A percentile compares a stretch with the other conserved stretches of the same genome.
phyloP scores from a whole-genome alignment of 1,140 invertebrate species.

The Scylla paramamosain region DNA sequence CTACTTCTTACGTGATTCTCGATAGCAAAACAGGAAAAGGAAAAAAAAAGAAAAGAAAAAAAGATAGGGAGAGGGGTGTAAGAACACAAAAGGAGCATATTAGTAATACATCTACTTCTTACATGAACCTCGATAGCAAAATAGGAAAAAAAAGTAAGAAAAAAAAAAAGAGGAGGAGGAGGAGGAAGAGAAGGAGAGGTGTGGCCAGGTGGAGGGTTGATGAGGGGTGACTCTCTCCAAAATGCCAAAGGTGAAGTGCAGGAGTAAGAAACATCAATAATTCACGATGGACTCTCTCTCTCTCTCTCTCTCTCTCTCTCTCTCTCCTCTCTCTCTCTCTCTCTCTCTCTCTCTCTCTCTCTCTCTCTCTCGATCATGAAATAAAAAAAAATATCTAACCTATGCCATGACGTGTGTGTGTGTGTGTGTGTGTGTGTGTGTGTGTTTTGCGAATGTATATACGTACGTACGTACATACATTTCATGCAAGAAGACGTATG shows the following conservation, averaged over 20 bases:
- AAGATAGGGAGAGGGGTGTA: background rate
- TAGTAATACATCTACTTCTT: too few species aligned
- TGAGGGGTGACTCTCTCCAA: background rate
- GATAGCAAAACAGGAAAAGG: background rate
- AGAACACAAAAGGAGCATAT: too few species aligned
- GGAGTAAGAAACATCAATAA: constrained; percentile 23
- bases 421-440: too few species aligned
- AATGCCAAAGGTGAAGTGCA: background rate
- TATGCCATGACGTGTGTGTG: too few species aligned
- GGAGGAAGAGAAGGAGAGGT: background rate
- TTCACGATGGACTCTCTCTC: background rate
- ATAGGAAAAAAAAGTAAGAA: background rate
- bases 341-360: too few species aligned
- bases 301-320: constrained; percentile 16
- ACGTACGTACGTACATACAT: too few species aligned
- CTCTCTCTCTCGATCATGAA: too few species aligned
- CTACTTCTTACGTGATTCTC: too few species aligned
- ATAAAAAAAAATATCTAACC: too few species aligned
- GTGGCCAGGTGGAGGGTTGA: background rate
- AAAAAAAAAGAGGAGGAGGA: background rate
- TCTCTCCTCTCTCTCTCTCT: background rate
- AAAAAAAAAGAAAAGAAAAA: background rate
- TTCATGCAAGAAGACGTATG: too few species aligned
- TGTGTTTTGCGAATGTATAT: too few species aligned
- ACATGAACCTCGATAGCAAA: too few species aligned